Evolutionary conservation across 2,888 invertebrate species (phyloP).

Genomic region (Leucophora obtusa): DNA sequence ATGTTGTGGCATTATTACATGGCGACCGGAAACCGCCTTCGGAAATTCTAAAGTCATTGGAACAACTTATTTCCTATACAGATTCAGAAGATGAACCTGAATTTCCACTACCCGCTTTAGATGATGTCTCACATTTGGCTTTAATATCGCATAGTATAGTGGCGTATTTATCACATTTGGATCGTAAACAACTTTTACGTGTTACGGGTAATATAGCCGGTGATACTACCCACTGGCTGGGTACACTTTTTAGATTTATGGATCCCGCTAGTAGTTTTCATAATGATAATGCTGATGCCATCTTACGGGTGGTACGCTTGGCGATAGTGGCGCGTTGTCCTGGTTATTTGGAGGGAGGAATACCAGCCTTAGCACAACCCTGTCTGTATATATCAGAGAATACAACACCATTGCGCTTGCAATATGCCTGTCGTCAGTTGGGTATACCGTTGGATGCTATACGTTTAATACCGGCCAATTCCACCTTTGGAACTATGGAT

Average conservation of each 20-base stretch:
- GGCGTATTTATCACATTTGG: slow-evolving; percentile 91
- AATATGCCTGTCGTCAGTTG: slow-evolving; percentile 89
- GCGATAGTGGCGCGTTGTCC: slow-evolving; percentile 78
- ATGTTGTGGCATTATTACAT: slow-evolving; percentile 76
- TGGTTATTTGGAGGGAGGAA: slow-evolving; percentile 80
- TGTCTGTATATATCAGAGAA: slow-evolving; percentile 91
- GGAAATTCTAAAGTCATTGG: slow-evolving; percentile 80
- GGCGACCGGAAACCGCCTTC: slow-evolving; percentile 80
- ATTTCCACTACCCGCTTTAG: slow-evolving; percentile 82
- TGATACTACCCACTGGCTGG: slow-evolving; percentile 92
- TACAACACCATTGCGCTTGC: slow-evolving; percentile 87
- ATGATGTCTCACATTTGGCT: slow-evolving; percentile 82
- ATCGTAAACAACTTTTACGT: slow-evolving; percentile 87
- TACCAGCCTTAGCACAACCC: slow-evolving; percentile 89
- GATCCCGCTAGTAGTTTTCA: slow-evolving; percentile 90
- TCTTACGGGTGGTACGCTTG: slow-evolving; percentile 82
- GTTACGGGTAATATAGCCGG: slow-evolving; percentile 89
- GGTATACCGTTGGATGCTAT: slow-evolving; percentile 92
- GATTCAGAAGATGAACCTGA: slow-evolving; percentile 81
- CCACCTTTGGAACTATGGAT: slow-evolving; percentile 89
- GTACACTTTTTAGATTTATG: slow-evolving; percentile 90
- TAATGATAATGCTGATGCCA: slow-evolving; percentile 91
- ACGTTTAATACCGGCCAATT: slow-evolving; percentile 89
- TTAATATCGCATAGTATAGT: slow-evolving; percentile 92
- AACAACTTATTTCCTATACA: slow-evolving; percentile 83